Evolutionary conservation across 2,888 invertebrate genomes (phyloP).

Genomic region (Latrodectus hesperus): DNA sequence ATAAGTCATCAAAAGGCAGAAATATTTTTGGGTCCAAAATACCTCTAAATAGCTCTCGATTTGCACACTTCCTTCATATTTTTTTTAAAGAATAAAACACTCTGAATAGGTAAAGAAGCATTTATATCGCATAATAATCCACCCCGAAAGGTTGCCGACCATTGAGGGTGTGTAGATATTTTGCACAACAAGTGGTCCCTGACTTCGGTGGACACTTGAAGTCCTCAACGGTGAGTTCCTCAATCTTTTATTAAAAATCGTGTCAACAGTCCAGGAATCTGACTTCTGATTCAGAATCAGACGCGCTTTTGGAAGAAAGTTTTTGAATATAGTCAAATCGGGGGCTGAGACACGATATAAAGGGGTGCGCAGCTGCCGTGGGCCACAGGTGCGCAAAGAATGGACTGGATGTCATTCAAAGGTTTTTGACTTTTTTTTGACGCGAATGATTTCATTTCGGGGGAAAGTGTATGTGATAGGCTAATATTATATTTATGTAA

Average conservation of each 20-base stretch:
- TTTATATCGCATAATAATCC: constrained; percentile 14
- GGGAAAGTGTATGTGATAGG: too few relatives aligned
- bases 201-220: constrained; percentile 31
- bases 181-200: constrained; percentile 7
- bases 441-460: too few relatives aligned
- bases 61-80: not conserved
- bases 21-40: not conserved
- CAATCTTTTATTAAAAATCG: constrained; percentile 48
- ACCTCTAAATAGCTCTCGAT: not conserved
- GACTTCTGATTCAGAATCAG: constrained; percentile 15
- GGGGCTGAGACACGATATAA: not conserved
- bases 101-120: not conserved
- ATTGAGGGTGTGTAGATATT: constrained; percentile 2
- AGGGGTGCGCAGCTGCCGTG: not conserved
- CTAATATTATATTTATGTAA: too few relatives aligned
- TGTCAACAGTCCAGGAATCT: constrained; percentile 52
- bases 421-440: too few relatives aligned
- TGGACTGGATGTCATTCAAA: not conserved
- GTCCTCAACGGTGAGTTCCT: constrained; percentile 33
- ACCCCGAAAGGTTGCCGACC: constrained; percentile 6
- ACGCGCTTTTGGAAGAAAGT: not conserved
- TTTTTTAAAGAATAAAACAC: not conserved
- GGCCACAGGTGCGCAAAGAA: not conserved
- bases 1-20: constrained; percentile 1
- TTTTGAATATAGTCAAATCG: not conserved